Conservation (phyloP, 1,140 invertebrate species). For the Microplitis mediator region DNA sequence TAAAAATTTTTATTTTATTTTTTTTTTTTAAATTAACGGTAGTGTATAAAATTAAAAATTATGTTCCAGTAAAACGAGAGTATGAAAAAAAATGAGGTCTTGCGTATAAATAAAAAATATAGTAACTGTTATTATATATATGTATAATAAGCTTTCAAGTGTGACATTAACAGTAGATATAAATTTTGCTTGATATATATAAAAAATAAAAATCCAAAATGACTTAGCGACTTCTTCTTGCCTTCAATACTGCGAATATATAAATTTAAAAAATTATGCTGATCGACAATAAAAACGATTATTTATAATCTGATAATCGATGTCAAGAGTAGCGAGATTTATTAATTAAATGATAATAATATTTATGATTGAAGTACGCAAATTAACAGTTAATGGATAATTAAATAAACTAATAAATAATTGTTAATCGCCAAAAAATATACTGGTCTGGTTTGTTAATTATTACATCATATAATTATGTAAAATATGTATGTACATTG, state of each 20-base stretch:
- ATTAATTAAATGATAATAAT: slow-evolving; percentile 1
- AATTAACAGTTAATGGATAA: slow-evolving; percentile 13
- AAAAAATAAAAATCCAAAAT: not conserved
- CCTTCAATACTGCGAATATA: too few species aligned
- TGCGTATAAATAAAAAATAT: slow-evolving; percentile 11
- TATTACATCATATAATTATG: slow-evolving; percentile 57
- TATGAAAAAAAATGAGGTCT: too few species aligned
- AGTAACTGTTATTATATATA: slow-evolving; percentile 14
- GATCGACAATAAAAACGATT: too few species aligned
- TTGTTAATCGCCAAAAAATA: slow-evolving; percentile 52
- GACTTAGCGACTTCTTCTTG: too few species aligned
- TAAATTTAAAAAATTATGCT: too few species aligned
- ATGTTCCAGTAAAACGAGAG: too few species aligned
- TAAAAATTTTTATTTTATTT: slow-evolving; percentile 3
- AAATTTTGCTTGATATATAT: slow-evolving; percentile 7
- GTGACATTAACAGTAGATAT: not conserved
- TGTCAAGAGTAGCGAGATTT: too few species aligned
- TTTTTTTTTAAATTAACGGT: too few species aligned
- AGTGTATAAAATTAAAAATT: too few species aligned
- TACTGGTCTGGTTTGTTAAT: slow-evolving; percentile 57
- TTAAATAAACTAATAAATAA: slow-evolving; percentile 42
- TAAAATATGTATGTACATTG: slow-evolving; percentile 62
- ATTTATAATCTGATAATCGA: too few species aligned
- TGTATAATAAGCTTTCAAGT: too few species aligned
- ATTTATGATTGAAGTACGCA: too few species aligned